These are phyloP conservation scores for Crenichthys baileyi DNA, from an alignment of 2,797 vertebrate genomes.

Conservation along the genomic window DNA sequence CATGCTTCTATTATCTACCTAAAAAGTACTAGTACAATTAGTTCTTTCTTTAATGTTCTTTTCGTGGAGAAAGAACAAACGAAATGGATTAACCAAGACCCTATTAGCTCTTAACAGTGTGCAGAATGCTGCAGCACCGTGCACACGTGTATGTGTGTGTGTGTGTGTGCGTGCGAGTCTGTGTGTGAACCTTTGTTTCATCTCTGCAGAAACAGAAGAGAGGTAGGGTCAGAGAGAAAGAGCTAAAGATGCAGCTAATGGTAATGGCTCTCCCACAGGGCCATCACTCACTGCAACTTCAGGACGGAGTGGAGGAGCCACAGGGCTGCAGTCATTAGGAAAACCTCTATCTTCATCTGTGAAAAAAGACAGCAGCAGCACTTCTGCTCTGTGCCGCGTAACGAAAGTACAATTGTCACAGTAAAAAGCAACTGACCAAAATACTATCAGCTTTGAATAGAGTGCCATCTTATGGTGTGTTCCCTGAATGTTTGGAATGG, in stretches of 20 bases:
- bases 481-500: slow-evolving; percentile 5
- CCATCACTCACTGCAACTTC: slow-evolving; percentile 44
- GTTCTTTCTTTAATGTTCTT: too few relatives aligned
- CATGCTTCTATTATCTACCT: not conserved
- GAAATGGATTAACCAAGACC: too few relatives aligned
- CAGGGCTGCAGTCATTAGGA: slow-evolving; percentile 43
- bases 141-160: not conserved
- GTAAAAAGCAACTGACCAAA: slow-evolving; percentile 14
- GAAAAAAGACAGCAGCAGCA: slow-evolving; percentile 16
- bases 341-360: slow-evolving; percentile 38
- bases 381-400: not conserved
- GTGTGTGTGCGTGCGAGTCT: not conserved
- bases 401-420: slow-evolving; percentile 15
- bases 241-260: slow-evolving; percentile 34
- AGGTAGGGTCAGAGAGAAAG: slow-evolving; percentile 16
- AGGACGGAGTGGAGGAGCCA: slow-evolving; percentile 36
- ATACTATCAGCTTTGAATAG: not conserved
- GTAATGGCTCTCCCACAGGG: slow-evolving; percentile 63
- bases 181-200: not conserved
- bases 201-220: slow-evolving; percentile 29
- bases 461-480: slow-evolving; percentile 8
- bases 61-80: too few relatives aligned
- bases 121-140: slow-evolving; percentile 19
- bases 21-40: too few relatives aligned
- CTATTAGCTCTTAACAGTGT: too few relatives aligned